Conservation (phyloP, 2,797 vertebrate species). For the Triplophysa bombifrons region DNA sequence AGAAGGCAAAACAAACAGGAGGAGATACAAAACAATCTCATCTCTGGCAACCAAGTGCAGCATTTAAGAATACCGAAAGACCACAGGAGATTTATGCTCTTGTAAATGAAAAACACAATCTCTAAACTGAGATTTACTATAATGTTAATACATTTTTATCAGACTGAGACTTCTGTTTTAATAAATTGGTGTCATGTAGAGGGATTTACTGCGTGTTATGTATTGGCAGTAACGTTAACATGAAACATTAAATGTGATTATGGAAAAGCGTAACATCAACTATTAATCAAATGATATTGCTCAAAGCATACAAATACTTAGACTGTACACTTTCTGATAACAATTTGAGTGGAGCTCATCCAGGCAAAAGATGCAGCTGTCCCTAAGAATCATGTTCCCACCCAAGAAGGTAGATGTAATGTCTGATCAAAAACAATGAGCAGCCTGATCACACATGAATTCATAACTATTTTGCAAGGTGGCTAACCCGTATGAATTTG, state of each 20-base stretch:
- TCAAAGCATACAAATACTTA: not conserved
- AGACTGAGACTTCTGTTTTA: not conserved
- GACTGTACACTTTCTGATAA: not conserved
- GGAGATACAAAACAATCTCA: slow-evolving; percentile 18
- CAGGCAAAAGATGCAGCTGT: not conserved
- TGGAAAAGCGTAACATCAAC: not conserved
- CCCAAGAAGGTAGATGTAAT: too few relatives aligned
- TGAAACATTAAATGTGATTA: not conserved
- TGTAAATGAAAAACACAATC: not conserved
- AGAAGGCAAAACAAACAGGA: not conserved
- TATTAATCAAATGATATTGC: not conserved
- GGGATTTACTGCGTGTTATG: not conserved
- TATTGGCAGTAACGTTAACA: not conserved
- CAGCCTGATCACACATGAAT: too few relatives aligned
- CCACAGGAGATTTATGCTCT: not conserved
- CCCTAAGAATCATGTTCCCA: not conserved
- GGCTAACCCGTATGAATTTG: too few relatives aligned
- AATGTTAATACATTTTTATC: not conserved
- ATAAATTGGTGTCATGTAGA: not conserved
- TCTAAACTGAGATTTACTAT: not conserved
- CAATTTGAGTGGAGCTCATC: not conserved
- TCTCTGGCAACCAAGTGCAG: slow-evolving; percentile 3
- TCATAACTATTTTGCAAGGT: too few relatives aligned
- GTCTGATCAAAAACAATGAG: too few relatives aligned
- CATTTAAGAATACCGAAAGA: not conserved